Evolutionary conservation across 2,888 invertebrate species (phyloP), one percentile per base, ranked within the genome.

Genomic region (Syrista parreyssii): DNA sequence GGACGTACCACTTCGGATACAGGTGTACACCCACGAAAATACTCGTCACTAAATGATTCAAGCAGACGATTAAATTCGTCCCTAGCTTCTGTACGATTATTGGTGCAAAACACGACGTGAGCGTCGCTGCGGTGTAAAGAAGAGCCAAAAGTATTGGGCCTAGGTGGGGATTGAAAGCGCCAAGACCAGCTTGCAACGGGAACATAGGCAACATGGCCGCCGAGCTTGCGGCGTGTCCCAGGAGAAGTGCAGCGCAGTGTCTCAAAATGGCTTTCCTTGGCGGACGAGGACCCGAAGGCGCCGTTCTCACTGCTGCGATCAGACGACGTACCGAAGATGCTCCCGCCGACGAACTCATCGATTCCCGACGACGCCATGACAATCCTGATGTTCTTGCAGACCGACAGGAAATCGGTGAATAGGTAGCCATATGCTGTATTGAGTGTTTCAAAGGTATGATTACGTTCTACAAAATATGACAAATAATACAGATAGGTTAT

Each of bases 261-360:
- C 91, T 83, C 3, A 91, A 35, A 1, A 91, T 86, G 0, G 87
- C 89, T 78, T 86, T 88, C 77, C 89, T 89, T 73, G 90, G 89
- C 4, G 90, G 91, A 11, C 90, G 81, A 11, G 90, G 89, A 12
- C 89, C 89, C 32, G 90, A 88, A 4, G 91, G 90, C 1, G 89
- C 84, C 11, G 89, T 83, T 1, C 91, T 83, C 6, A 90, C 91
- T 0, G 91, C 92, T 0, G 95, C 94, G 76, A 96, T 93, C 23
- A 97, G 92, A 0, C 96, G 93, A 4, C 96, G 93, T 12, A 96
- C 96, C 1, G 96, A 96, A 91, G 81, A 94, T 80, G 89, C 94
- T 92, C 82, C 94, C 89, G 78, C 94, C 89, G 68, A 93, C 89
- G 88, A 95, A 92, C 83, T 93, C 93, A 86, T 91, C 92, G 91